phyloP scores from a whole-genome alignment of 2,113 vertebrate species.

The Antechinus flavipes region DNA sequence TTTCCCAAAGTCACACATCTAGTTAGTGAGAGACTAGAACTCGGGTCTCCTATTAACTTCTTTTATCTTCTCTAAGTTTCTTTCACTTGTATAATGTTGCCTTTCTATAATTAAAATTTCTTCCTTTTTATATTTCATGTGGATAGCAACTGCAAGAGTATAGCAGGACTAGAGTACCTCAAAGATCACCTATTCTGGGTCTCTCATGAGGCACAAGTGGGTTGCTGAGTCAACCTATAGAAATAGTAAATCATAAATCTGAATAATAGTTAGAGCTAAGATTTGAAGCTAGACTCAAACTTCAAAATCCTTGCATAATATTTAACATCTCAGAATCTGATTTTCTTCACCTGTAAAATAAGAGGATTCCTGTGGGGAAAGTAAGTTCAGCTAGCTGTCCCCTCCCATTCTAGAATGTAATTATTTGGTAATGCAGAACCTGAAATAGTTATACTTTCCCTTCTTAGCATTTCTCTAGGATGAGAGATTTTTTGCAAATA shows the following conservation, averaged over 20 bases:
- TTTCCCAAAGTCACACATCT: background rate
- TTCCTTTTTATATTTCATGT: background rate
- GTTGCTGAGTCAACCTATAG: background rate
- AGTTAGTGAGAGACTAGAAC: background rate
- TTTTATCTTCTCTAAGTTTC: background rate
- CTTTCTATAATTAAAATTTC: background rate
- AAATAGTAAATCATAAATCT: background rate
- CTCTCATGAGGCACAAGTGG: background rate
- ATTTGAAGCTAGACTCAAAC: background rate
- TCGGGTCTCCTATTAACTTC: background rate
- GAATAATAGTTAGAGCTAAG: background rate
- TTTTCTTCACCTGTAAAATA: background rate
- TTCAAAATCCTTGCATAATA: background rate
- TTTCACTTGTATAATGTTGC: background rate
- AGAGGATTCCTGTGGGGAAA: background rate
- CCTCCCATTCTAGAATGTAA: background rate
- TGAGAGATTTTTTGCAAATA: background rate
- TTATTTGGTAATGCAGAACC: background rate
- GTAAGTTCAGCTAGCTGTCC: background rate
- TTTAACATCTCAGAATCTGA: background rate
- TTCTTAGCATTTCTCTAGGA: background rate
- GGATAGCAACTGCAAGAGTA: background rate
- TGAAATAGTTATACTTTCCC: background rate
- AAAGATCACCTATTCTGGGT: background rate
- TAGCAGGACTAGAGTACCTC: background rate